Base-by-base conservation (phyloP, 2,888 invertebrate genomes). In the Smittia sp. region DNA sequence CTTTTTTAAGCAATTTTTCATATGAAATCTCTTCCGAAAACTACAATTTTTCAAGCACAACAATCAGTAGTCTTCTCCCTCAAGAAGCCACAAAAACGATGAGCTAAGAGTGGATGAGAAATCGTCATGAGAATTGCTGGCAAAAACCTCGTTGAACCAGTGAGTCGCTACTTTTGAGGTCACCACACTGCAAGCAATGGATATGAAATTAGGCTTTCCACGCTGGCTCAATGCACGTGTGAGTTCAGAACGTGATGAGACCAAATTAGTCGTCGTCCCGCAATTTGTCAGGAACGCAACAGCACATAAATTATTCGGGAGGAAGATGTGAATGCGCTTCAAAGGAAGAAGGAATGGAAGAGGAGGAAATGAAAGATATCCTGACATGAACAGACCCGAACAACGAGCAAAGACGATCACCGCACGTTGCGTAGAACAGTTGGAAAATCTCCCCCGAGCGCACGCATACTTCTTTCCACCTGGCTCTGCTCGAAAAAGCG, bases 321-420 rank as follows among this genome's bases (percentile, higher is more conserved):
- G 62, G 58, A 32, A 24, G 54, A 18, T 25, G 15, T 54, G 22
- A 9, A 69, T 11, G 25, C 27, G 15, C n/a, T n/a, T n/a, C n/a
- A n/a, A n/a, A n/a, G n/a, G 54, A 69, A 22, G 69, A 69, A 69
- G 52, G 54, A 69, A 70, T 32, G 52, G 20, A 70, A 20, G 27
- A n/a, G 38, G 1, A 22, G 39, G 38, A 72, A 72, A 52, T 54
- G 32, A 69, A 27, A 58, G n/a, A n/a, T 22, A 63, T 27, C 63
- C 63, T 63, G 63, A 58, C 11, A 13, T 58, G 58, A 22, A 58
- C 58, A 15, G 15, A 46, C 46, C 6, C 46, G n/a, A 13, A 11
- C 46, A 46, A 9, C 46, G n/a, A 46, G 46, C 46, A 13, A 15
- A n/a, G 11, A 15, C 15, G 46, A 46, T 46, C 46, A 7, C 2